Conservation (phyloP, 2,113 vertebrate species). For the Fulmarus glacialis region DNA sequence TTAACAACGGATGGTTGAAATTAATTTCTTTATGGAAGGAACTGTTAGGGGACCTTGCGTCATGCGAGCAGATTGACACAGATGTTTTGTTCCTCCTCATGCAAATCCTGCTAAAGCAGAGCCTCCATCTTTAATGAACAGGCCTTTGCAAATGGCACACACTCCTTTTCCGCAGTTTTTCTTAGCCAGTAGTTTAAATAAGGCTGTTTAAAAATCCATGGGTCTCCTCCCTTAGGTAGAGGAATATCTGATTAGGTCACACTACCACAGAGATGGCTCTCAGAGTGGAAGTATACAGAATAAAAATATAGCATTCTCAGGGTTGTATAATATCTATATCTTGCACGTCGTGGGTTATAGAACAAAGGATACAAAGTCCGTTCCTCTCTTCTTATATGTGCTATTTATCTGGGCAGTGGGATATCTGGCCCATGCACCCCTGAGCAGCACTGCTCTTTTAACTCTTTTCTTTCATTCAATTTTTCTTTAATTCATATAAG, state of each 20-base stretch:
- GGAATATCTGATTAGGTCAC: neutral
- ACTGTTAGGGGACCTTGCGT: neutral
- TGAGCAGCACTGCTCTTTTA: neutral
- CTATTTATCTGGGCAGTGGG: neutral
- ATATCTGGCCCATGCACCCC: neutral
- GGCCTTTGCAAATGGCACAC: neutral
- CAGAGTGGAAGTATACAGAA: neutral
- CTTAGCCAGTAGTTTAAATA: neutral
- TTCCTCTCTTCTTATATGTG: neutral
- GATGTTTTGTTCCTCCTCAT: neutral
- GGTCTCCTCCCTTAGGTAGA: neutral
- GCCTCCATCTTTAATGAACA: neutral
- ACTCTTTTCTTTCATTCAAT: neutral
- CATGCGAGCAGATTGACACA: neutral
- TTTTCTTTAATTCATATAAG: neutral
- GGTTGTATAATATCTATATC: neutral
- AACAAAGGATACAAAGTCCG: neutral
- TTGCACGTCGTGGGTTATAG: neutral
- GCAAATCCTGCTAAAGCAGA: neutral
- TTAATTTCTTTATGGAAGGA: neutral
- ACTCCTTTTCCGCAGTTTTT: neutral
- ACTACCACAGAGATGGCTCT: neutral
- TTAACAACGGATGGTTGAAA: neutral
- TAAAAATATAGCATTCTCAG: neutral
- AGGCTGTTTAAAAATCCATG: neutral